These are phyloP conservation scores for Hiodon tergisus DNA, from an alignment of 2,113 vertebrate genomes.

Conservation along the genomic window DNA sequence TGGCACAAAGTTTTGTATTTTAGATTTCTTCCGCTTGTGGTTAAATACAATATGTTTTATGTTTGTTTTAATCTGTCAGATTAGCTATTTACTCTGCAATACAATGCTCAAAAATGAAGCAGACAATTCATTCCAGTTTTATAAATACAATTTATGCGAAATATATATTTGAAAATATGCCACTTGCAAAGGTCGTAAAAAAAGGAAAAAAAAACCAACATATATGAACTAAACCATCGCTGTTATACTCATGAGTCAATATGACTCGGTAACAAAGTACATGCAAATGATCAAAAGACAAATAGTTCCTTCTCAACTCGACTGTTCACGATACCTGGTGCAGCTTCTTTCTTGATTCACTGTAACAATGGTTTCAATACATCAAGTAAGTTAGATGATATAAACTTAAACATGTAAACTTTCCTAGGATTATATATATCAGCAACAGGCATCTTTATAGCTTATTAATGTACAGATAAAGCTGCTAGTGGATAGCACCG, in stretches of 20 bases:
- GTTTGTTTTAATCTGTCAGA: too few relatives aligned
- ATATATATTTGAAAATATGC: not conserved
- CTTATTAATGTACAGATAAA: not conserved
- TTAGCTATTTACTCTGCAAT: too few relatives aligned
- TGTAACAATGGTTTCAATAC: slow-evolving; percentile 56
- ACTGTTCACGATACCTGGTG: too few relatives aligned
- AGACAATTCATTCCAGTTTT: too few relatives aligned
- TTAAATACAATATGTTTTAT: too few relatives aligned
- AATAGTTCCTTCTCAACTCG: not conserved
- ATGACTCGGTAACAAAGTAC: slow-evolving; percentile 60
- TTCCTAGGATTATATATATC: not conserved
- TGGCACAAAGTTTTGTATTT: too few relatives aligned
- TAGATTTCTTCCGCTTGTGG: too few relatives aligned
- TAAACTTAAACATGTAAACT: slow-evolving; percentile 30
- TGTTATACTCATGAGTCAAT: slow-evolving; percentile 59
- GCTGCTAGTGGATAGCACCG: not conserved
- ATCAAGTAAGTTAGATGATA: slow-evolving; percentile 49
- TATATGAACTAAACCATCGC: slow-evolving; percentile 40
- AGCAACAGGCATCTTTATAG: not conserved
- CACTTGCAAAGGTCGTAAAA: slow-evolving; percentile 23
- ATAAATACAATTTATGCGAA: too few relatives aligned
- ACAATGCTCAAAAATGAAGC: too few relatives aligned
- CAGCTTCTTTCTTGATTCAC: not conserved
- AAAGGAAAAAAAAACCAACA: slow-evolving; percentile 37
- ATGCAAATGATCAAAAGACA: slow-evolving; percentile 27